A percentile compares a stretch with the other conserved stretches of the same genome.
These are phyloP conservation scores for Peromyscus maniculatus DNA, from an alignment of 2,113 vertebrate species.

Conservation along the genomic window DNA sequence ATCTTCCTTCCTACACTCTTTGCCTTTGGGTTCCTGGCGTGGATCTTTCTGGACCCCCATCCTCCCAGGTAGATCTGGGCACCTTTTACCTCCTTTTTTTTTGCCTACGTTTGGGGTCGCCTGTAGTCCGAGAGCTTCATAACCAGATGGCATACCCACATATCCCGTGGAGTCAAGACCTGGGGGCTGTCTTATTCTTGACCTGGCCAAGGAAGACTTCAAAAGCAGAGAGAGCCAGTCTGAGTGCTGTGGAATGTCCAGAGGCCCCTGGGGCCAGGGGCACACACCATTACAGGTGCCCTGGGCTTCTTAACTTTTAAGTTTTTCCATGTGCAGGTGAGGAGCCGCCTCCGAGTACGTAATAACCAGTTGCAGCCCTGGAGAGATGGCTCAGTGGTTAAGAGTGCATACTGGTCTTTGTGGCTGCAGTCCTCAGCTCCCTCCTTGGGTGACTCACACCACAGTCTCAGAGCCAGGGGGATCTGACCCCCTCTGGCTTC, in stretches of 20 bases:
- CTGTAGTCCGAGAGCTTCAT: background rate
- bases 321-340: background rate
- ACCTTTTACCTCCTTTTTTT: background rate
- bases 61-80: background rate
- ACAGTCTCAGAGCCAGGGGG: background rate
- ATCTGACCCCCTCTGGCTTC: background rate
- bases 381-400: background rate
- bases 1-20: background rate
- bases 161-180: background rate
- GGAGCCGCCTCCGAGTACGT: background rate
- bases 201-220: background rate
- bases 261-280: background rate
- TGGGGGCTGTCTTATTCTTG: too few relatives aligned
- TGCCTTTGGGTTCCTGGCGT: background rate
- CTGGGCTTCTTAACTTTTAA: background rate
- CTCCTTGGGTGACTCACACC: background rate
- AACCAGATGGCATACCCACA: background rate
- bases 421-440: background rate
- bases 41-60: too few relatives aligned
- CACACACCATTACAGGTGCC: background rate
- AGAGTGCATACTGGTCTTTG: too few relatives aligned
- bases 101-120: background rate
- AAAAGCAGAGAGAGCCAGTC: background rate
- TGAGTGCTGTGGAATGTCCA: background rate
- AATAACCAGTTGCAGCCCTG: background rate